phyloP scores from a whole-genome alignment of 2,888 invertebrate genomes.

The Lasioglossum oenotherae region DNA sequence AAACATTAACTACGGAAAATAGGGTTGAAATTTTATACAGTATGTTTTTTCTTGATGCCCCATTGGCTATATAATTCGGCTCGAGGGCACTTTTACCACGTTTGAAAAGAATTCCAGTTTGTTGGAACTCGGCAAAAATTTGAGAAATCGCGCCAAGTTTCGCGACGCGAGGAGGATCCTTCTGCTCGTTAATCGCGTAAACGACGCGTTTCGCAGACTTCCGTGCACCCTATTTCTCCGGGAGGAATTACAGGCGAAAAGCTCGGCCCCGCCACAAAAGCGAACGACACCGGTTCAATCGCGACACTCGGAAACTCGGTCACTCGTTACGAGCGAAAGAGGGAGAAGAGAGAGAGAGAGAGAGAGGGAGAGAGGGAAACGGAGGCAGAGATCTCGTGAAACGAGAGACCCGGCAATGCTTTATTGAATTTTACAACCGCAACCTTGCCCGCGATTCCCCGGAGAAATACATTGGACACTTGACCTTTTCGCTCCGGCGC shows the following conservation, averaged over 20 bases:
- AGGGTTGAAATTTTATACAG: too few relatives aligned
- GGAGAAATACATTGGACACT: constrained; percentile 30
- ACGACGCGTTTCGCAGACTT: background rate
- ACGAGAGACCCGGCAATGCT: constrained; percentile 25
- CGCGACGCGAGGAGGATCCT: background rate
- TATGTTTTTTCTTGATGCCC: too few relatives aligned
- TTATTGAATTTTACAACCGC: constrained; percentile 45
- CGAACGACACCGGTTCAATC: constrained; percentile 36
- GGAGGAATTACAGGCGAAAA: constrained; percentile 2
- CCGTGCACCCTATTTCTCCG: background rate
- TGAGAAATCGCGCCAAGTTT: too few relatives aligned
- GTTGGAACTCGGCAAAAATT: too few relatives aligned
- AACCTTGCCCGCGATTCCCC: constrained; percentile 41
- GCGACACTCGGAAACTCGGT: constrained; percentile 44
- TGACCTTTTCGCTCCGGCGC: constrained; percentile 28
- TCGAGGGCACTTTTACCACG: too few relatives aligned
- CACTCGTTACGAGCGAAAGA: background rate
- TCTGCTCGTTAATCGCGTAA: background rate
- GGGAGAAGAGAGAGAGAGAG: background rate
- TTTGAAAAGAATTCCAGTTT: too few relatives aligned
- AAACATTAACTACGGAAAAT: too few relatives aligned
- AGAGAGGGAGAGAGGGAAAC: background rate
- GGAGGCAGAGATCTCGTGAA: constrained; percentile 3
- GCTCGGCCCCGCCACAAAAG: background rate
- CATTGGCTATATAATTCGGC: too few relatives aligned